Percentiles rank a stretch among this genome's conserved stretches.
Conservation (phyloP, 1,140 invertebrate genomes). For the Zaprionus lachaisei region DNA sequence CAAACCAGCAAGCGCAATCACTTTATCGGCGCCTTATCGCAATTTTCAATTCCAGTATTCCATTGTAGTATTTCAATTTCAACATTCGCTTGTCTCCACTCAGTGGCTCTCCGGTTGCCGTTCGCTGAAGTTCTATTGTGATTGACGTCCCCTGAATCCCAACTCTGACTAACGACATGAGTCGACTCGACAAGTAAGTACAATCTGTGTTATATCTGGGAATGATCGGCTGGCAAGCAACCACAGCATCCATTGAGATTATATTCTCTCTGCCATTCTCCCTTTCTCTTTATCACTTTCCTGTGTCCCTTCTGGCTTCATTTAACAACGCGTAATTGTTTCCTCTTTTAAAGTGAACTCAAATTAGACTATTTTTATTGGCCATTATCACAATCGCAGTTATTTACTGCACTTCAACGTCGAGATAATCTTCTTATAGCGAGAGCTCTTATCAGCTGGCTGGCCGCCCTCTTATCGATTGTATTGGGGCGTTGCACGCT, state of each 20-base stretch:
- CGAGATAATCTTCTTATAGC: constrained; percentile 51
- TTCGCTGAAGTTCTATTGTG: constrained; percentile 53
- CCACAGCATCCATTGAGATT: constrained; percentile 1
- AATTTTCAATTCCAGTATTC: constrained; percentile 41
- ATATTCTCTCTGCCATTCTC: neutral
- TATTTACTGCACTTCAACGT: constrained; percentile 54
- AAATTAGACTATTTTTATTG: constrained; percentile 23
- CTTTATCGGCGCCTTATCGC: constrained; percentile 59
- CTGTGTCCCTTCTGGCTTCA: neutral
- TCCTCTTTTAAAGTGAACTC: neutral
- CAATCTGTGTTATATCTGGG: neutral
- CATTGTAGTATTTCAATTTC: constrained; percentile 27
- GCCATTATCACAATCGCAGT: constrained; percentile 41
- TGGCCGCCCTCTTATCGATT: neutral
- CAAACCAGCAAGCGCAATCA: constrained; percentile 12
- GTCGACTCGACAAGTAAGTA: constrained; percentile 74
- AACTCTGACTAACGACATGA: constrained; percentile 40
- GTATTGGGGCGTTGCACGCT: constrained; percentile 3
- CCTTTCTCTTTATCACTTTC: neutral
- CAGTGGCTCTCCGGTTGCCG: constrained; percentile 62
- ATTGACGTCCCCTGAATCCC: constrained; percentile 10
- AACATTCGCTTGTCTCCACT: constrained; percentile 8
- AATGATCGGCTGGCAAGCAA: neutral
- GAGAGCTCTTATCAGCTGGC: constrained; percentile 32
- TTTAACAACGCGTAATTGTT: constrained; percentile 12